These are phyloP conservation scores for Sacculina carcini DNA, from an alignment of 2,888 invertebrate species.

Conservation along the genomic window DNA sequence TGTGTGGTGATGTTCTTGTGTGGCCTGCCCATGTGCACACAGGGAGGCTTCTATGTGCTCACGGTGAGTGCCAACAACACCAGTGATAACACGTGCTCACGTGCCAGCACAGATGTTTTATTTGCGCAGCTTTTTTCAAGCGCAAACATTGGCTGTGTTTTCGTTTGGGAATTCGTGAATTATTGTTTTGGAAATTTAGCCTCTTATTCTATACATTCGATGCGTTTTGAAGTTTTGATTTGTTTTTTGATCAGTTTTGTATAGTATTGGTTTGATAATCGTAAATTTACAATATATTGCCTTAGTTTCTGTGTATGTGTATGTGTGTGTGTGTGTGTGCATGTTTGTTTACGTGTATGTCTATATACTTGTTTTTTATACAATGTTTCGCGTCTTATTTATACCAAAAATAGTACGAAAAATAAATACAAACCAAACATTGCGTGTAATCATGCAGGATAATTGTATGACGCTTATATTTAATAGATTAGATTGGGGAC, in stretches of 20 bases:
- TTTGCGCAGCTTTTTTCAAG: no score
- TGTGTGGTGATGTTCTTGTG: conserved; percentile 37
- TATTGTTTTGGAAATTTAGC: no score
- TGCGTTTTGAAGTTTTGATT: no score
- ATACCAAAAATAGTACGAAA: neutral
- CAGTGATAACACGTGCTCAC: no score
- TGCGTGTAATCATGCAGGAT: neutral
- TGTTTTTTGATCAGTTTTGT: no score
- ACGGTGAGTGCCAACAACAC: conserved; percentile 48
- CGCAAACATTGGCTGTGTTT: no score
- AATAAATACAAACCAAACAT: neutral
- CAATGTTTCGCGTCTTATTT: neutral
- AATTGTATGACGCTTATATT: no score
- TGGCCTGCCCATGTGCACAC: conserved; percentile 46
- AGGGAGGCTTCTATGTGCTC: conserved; percentile 43
- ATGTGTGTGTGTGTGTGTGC: neutral
- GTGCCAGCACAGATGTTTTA: no score
- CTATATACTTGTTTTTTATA: neutral
- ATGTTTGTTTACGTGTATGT: neutral
- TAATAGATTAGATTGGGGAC: no score
- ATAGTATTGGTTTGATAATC: no score
- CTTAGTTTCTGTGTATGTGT: neutral
- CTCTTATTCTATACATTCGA: no score
- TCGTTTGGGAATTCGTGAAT: no score
- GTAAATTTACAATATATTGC: neutral